These are phyloP conservation scores for Cossypha niveicapilla DNA, from an alignment of 2,797 vertebrate species.

Conservation along the genomic window DNA sequence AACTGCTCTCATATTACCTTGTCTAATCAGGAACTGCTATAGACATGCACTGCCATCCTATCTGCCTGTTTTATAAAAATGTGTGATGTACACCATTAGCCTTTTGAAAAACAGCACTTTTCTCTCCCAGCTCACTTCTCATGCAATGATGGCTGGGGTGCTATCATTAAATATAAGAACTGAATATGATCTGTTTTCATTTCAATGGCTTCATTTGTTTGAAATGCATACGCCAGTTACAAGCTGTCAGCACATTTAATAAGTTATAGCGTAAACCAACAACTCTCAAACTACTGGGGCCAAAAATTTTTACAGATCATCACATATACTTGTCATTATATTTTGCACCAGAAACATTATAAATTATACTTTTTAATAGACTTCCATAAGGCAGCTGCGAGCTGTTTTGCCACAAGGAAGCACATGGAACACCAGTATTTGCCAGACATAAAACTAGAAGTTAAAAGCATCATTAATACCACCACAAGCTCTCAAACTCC, in stretches of 20 bases:
- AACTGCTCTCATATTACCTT: not conserved
- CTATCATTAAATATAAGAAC: not conserved
- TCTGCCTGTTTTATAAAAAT: not conserved
- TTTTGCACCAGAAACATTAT: not conserved
- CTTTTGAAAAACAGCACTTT: not conserved
- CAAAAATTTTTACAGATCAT: slow-evolving; percentile 30
- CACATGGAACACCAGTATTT: not conserved
- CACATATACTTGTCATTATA: slow-evolving; percentile 20
- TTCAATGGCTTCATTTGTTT: slow-evolving; percentile 19
- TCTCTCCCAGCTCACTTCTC: not conserved
- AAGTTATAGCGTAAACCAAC: slow-evolving; percentile 1
- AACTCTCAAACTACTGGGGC: not conserved
- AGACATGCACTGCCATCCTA: not conserved
- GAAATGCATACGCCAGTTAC: not conserved
- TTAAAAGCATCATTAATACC: not conserved
- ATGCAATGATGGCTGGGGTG: not conserved
- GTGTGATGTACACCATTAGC: not conserved
- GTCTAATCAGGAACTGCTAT: not conserved
- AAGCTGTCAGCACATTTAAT: slow-evolving; percentile 12
- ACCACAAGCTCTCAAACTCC: not conserved
- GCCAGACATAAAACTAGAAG: not conserved
- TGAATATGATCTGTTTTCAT: not conserved
- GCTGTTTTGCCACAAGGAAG: slow-evolving; percentile 22
- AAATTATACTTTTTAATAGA: slow-evolving; percentile 4
- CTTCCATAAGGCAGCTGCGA: not conserved